Evolutionary conservation across 2,113 vertebrate species (phyloP), one percentile per base, ranked within the genome.

Genomic region (Alligator sinensis): DNA sequence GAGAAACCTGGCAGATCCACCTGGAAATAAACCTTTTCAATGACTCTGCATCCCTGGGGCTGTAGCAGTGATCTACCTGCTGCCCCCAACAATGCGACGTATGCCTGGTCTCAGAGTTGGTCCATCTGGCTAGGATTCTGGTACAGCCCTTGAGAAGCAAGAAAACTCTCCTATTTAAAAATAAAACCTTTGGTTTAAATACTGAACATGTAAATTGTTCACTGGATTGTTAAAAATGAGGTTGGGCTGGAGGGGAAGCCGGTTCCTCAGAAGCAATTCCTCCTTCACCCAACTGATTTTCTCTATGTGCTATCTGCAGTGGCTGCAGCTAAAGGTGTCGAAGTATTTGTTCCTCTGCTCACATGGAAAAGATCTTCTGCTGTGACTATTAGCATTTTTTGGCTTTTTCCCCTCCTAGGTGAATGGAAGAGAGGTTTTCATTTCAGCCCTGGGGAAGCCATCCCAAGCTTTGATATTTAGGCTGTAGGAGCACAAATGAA

Each of bases 371-470:
- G 70, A 86, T 47, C 27, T 78, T 96, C 70, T 86, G 2, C 61
- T 2, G 0, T 62, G 55, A 58, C 89, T 89, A 66, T 82, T 86
- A 91, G 78, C 80, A 95, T 92, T 96, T 94, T 86, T 92, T 30
- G 34, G 47, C 82, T 89, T 57, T 60, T 90, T 91, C 77, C 72
- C 47, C 66, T 92, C 70, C 78, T 92, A 75, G 47, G 94, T 59
- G 91, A 96, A 91, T 16, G 84, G 61, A 94, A 86, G 59, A 30
- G 55, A 96, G 66, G 66, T 84, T 95, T 96, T 94, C n/a, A 80
- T 91, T 82, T 89, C 82, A 88, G 78, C 94, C 90, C 82, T 75
- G 61, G 85, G n/a, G 16, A 94, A 94, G 59, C 61, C 61, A 87
- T 79, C 9, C 58, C 86, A 80, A 28, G 24, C 47, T 77, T 57